Base-by-base conservation (phyloP, 2,113 vertebrate species). In the Haemorhous mexicanus region DNA sequence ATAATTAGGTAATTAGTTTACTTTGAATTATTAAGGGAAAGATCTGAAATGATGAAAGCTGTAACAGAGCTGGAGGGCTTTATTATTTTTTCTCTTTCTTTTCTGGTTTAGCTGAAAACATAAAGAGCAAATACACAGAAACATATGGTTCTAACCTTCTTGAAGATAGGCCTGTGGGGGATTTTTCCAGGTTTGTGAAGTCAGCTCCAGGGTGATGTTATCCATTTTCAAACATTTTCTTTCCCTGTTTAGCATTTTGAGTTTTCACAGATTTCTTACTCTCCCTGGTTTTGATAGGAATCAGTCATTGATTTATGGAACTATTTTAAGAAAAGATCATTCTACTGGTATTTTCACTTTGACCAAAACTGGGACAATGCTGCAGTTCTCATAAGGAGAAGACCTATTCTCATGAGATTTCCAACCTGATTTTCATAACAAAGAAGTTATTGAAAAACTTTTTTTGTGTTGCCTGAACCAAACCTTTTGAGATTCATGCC, bases 1-100 rank as follows among this genome's bases (percentile, higher is more conserved):
- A 81, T 96, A 97, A 96, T 92, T 86, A 92, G 95, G 66, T 89
- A 95, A 94, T 96, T 95, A 95, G 94, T 97, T 97, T 95, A 89
- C 92, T 89, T 91, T 92, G 69, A 84, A 92, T 95, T 91, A 94
- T 94, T 97, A 96, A 95, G 87, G 92, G 81, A 91, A 90, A 90
- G 89, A 92, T 89, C 46, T 58, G 47, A 94, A 86, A 95, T 69
- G 2, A 95, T 86, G 89, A 95, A 95, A 94, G 77, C 53, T 90
- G 11, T 67, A 95, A 80, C 80, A 86, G 93, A 84, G 82, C 95
- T 94, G 47, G 88, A 95, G 82, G 81, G 89, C 50, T 91, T 94
- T 94, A 89, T 88, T 94, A 70, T 82, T 94, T 95, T 93, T 89
- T 79, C 46, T 62, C 35, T 76, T 90, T 85, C 72, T 96, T 88